Evolutionary conservation across 2,888 invertebrate species (phyloP).

Genomic region (Cabera pusaria): DNA sequence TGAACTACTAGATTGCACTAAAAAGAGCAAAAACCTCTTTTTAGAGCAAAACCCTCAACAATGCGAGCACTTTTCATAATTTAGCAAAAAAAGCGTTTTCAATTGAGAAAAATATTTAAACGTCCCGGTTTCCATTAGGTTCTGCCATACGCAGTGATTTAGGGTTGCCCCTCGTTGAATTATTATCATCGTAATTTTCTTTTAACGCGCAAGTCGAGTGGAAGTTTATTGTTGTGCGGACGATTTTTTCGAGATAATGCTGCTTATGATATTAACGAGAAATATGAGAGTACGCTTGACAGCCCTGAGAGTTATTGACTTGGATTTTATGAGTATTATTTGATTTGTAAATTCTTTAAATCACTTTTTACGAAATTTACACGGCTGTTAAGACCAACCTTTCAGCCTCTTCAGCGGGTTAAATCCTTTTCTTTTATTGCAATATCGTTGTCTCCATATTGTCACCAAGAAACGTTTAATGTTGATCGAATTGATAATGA

Average conservation of each 20-base stretch:
- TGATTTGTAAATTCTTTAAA: too few relatives aligned
- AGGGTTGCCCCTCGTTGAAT: conserved; percentile 48
- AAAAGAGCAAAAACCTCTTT: too few relatives aligned
- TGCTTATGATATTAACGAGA: conserved; percentile 21
- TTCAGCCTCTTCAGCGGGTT: too few relatives aligned
- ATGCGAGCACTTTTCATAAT: conserved; percentile 7
- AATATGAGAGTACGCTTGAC: conserved; percentile 12
- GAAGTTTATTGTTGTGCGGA: conserved; percentile 41
- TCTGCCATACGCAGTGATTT: conserved; percentile 61
- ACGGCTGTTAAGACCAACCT: too few relatives aligned
- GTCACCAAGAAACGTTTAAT: too few relatives aligned
- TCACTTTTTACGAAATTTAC: too few relatives aligned
- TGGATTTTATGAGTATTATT: too few relatives aligned
- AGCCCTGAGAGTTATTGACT: conserved; percentile 19
- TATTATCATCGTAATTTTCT: conserved; percentile 53
- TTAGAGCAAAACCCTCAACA: conserved; percentile 7
- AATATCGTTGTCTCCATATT: too few relatives aligned
- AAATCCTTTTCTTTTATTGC: too few relatives aligned
- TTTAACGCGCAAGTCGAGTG: conserved; percentile 42
- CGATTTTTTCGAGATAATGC: conserved; percentile 28
- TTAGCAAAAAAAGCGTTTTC: conserved; percentile 39
- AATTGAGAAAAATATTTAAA: conserved; percentile 58
- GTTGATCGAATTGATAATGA: too few relatives aligned
- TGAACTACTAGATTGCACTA: too few relatives aligned
- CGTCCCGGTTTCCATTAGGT: conserved; percentile 57